Conservation (phyloP, 2,113 vertebrate species). For the Gallinago media region DNA sequence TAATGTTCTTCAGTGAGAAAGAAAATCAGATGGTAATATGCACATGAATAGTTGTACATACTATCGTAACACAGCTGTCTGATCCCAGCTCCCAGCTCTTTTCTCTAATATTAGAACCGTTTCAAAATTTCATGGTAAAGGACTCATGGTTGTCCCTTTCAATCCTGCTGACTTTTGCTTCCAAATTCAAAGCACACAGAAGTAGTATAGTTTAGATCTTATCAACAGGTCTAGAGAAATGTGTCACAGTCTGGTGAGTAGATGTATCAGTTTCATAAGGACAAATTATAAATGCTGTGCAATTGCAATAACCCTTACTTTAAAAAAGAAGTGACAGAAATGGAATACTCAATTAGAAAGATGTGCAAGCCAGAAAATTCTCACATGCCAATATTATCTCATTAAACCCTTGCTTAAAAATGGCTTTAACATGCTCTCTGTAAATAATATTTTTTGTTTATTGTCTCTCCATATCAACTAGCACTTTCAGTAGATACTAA, state of each 20-base stretch:
- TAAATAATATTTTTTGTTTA: conserved; percentile 30
- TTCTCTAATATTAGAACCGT: neutral
- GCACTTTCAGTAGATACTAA: neutral
- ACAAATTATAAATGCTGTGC: conserved; percentile 23
- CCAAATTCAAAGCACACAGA: neutral
- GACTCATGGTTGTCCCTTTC: conserved; percentile 4
- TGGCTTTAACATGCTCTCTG: neutral
- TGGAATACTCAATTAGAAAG: conserved; percentile 27
- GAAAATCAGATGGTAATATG: neutral
- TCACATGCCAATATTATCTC: neutral
- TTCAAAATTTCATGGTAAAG: conserved; percentile 10
- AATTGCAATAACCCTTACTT: neutral
- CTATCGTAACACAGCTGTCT: neutral
- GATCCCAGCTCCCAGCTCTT: neutral
- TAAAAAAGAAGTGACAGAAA: conserved; percentile 27
- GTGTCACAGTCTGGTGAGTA: neutral
- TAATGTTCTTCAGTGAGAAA: neutral
- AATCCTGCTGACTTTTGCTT: neutral
- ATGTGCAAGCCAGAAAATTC: neutral
- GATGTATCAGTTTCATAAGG: conserved; percentile 24
- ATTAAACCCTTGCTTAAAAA: conserved; percentile 53
- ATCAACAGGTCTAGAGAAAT: conserved; percentile 1
- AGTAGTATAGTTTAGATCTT: neutral
- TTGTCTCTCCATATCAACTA: neutral
- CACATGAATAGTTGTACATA: neutral